These are phyloP conservation scores for Aspidiotus destructor DNA, from an alignment of 2,888 invertebrate species.

Conservation along the genomic window DNA sequence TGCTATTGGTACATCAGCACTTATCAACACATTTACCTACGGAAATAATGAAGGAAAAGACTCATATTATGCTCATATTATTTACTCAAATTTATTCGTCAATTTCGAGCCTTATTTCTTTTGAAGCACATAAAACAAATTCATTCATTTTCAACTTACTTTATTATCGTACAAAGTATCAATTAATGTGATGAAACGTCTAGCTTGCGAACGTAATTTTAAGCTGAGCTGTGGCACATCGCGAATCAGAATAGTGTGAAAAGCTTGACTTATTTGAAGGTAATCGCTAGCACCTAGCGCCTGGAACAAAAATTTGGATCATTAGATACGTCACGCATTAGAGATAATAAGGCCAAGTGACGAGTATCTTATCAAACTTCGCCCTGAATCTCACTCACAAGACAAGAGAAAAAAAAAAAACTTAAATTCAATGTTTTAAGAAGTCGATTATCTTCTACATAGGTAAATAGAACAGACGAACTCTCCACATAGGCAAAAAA, in stretches of 20 bases:
- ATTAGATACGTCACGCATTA: neutral
- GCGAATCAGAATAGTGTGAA: constrained; percentile 88
- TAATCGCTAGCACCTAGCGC: constrained; percentile 93
- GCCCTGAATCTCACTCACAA: no score
- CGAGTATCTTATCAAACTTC: no score
- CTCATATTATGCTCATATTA: neutral
- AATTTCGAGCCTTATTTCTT: no score
- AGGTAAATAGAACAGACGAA: no score
- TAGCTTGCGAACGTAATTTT: constrained; percentile 69
- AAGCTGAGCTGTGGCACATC: constrained; percentile 77
- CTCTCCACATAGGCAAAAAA: no score
- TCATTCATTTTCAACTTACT: constrained; percentile 48
- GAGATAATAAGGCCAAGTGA: neutral
- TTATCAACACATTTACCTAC: constrained; percentile 68
- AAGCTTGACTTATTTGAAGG: constrained; percentile 79
- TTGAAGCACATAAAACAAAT: no score
- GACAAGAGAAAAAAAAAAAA: no score
- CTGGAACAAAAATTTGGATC: constrained; percentile 45
- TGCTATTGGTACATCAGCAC: constrained; percentile 66
- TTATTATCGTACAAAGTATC: constrained; percentile 93
- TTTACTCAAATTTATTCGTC: neutral
- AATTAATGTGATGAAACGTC: constrained; percentile 91
- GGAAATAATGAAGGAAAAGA: constrained; percentile 33
- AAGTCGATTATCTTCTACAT: no score
- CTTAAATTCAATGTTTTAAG: no score